Evolutionary conservation across 2,797 vertebrate genomes (phyloP).

Genomic region (Champsocephalus gunnari): DNA sequence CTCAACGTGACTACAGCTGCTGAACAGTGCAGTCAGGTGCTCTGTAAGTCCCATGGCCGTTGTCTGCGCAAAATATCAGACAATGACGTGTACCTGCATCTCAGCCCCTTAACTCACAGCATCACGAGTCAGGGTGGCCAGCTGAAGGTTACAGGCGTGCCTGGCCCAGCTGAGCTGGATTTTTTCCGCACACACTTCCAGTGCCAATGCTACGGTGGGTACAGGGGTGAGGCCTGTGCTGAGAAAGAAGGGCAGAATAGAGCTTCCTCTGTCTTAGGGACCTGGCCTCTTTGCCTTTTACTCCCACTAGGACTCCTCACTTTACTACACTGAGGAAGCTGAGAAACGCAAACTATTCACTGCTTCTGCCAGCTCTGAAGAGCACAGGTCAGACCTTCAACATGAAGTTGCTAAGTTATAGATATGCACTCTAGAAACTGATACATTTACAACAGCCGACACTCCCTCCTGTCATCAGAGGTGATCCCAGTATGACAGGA

Average conservation of each 20-base stretch:
- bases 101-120: constrained; percentile 78
- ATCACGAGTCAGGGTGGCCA: constrained; percentile 69
- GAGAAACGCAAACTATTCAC: constrained; percentile 37
- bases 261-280: constrained; percentile 66
- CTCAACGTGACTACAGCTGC: constrained; percentile 86
- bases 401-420: constrained; percentile 3
- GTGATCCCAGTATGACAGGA: background rate
- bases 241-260: constrained; percentile 71
- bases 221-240: constrained; percentile 80
- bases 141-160: constrained; percentile 74
- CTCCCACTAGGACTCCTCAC: constrained; percentile 74
- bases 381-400: constrained; percentile 24
- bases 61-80: constrained; percentile 80
- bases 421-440: background rate
- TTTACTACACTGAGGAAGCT: constrained; percentile 77
- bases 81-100: constrained; percentile 84
- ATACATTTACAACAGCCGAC: constrained; percentile 13
- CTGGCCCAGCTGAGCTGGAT: constrained; percentile 66
- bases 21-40: constrained; percentile 81
- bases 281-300: constrained; percentile 74
- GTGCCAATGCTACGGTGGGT: constrained; percentile 89
- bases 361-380: constrained; percentile 31
- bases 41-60: constrained; percentile 83
- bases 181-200: constrained; percentile 78
- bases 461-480: constrained; percentile 4